Evolutionary conservation across 2,888 invertebrate genomes (phyloP).

Genomic region (Noctua comes): DNA sequence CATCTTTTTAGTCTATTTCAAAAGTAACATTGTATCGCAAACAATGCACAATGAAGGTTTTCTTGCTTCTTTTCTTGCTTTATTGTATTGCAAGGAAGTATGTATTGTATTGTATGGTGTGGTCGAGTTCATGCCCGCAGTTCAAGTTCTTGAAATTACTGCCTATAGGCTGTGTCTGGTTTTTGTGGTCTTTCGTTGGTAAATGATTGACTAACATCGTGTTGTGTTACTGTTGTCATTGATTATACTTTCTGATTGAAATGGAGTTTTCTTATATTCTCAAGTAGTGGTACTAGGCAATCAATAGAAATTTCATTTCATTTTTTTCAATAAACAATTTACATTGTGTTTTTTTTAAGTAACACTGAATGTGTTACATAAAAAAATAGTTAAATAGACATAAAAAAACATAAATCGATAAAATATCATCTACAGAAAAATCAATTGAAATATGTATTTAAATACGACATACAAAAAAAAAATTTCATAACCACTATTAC

Average conservation of each 20-base stretch:
- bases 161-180: background rate
- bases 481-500: no score
- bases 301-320: no score
- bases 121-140: slow-evolving; percentile 44
- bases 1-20: slow-evolving; percentile 68
- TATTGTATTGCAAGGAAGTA: slow-evolving; percentile 70
- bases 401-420: no score
- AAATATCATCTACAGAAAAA: no score
- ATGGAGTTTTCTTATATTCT: background rate
- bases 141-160: slow-evolving; percentile 54
- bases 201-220: slow-evolving; percentile 28
- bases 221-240: background rate
- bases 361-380: no score
- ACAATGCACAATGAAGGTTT: slow-evolving; percentile 75
- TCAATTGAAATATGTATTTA: no score
- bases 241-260: slow-evolving; percentile 15
- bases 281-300: background rate
- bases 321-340: no score
- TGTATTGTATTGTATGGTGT: slow-evolving; percentile 52
- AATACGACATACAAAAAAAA: no score
- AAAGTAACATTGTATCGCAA: slow-evolving; percentile 62
- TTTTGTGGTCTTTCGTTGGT: slow-evolving; percentile 23
- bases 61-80: slow-evolving; percentile 53
- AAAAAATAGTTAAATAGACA: no score
- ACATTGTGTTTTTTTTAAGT: no score